A percentile compares a stretch with the other conserved stretches of the same genome.
Conservation (phyloP, 2,888 invertebrate genomes). For the Tyria jacobaeae region DNA sequence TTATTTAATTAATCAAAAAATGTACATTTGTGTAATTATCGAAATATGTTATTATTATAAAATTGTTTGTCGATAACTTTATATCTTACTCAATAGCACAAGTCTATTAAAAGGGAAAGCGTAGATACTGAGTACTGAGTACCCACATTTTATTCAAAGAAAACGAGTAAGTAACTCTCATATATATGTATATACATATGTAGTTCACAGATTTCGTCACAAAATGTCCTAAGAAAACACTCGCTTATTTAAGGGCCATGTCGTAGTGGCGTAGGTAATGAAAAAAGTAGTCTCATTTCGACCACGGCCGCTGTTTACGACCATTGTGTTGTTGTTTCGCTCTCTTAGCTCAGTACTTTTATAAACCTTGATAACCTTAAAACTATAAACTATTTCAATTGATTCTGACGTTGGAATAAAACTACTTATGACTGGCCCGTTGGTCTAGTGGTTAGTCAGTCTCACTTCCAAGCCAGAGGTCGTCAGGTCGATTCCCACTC, state of each 20-base stretch:
- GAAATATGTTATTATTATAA: too few species aligned
- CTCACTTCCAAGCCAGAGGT: too few species aligned
- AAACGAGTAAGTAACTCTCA: not conserved
- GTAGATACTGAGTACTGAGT: too few species aligned
- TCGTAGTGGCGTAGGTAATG: conserved; percentile 73
- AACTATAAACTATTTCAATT: too few species aligned
- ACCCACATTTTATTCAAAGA: not conserved
- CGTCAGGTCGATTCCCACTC: too few species aligned
- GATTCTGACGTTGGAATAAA: too few species aligned
- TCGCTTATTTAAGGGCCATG: conserved; percentile 52
- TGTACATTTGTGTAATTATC: too few species aligned
- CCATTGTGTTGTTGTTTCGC: conserved; percentile 60
- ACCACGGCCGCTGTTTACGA: conserved; percentile 59
- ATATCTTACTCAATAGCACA: not conserved
- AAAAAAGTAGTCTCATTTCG: conserved; percentile 75
- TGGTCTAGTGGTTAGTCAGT: too few species aligned
- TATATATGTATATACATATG: too few species aligned
- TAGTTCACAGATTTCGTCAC: not conserved
- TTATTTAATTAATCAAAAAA: too few species aligned
- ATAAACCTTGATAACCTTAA: not conserved
- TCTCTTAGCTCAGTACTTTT: conserved; percentile 36
- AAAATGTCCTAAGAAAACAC: not conserved
- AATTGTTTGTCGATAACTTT: too few species aligned
- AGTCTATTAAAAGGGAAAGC: not conserved
- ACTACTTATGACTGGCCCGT: too few species aligned